A percentile compares a stretch with the other conserved stretches of the same genome.
Conservation (phyloP, 2,797 vertebrate genomes). For the Sebastes itinus region DNA sequence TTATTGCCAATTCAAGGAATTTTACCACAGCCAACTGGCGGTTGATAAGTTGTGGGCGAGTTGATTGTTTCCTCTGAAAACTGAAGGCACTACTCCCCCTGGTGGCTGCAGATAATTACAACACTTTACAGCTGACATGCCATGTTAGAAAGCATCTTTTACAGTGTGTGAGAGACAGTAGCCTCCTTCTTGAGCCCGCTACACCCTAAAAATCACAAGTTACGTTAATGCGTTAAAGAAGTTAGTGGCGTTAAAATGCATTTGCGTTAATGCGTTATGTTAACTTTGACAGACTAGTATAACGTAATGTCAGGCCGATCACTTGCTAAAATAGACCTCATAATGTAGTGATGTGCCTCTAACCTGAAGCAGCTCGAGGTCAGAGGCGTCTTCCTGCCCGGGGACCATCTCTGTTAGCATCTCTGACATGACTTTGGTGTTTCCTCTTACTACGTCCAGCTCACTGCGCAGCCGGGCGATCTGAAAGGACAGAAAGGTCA, state of each 20-base stretch:
- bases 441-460: slow-evolving; percentile 95
- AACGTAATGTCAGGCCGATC: not conserved
- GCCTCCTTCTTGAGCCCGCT: rapidly evolving
- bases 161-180: too few relatives aligned
- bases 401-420: slow-evolving; percentile 98
- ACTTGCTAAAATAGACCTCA: not conserved
- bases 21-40: slow-evolving; percentile 14
- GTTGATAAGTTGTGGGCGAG: not conserved
- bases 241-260: too few relatives aligned
- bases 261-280: too few relatives aligned
- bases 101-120: slow-evolving; percentile 49
- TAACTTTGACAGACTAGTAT: too few relatives aligned
- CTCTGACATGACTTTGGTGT: slow-evolving; percentile 98
- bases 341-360: not conserved
- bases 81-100: slow-evolving; percentile 60
- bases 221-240: too few relatives aligned
- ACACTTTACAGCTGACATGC: not conserved
- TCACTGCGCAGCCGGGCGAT: slow-evolving; percentile 94
- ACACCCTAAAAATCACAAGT: too few relatives aligned
- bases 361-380: slow-evolving; percentile 94
- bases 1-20: slow-evolving; percentile 31
- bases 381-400: slow-evolving; percentile 93
- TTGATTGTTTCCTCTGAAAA: slow-evolving; percentile 18
- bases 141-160: not conserved
- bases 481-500: slow-evolving; percentile 70